Percentiles rank a stretch among this genome's conserved stretches.
phyloP scores from a whole-genome alignment of 2,113 vertebrate genomes.

The Cyprinodon brontotheroides region DNA sequence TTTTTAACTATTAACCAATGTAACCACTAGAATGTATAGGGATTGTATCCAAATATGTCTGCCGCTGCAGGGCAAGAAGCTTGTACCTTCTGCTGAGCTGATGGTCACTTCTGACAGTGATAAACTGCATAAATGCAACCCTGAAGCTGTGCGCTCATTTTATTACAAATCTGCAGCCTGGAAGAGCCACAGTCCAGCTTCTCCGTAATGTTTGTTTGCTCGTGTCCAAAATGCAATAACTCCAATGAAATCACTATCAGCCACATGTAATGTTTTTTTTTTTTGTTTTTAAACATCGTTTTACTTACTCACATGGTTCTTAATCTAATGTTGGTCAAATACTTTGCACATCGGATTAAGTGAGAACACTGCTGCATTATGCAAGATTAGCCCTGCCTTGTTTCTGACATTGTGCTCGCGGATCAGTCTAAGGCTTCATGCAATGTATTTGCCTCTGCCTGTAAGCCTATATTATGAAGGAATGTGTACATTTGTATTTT shows the following conservation, averaged over 20 bases:
- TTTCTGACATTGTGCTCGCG: conserved; percentile 1
- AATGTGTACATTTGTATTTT: conserved; percentile 42
- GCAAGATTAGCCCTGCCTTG: conserved; percentile 9
- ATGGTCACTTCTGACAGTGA: conserved; percentile 59
- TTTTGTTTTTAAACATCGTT: neutral
- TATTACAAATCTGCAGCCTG: conserved; percentile 19
- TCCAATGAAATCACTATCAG: conserved; percentile 6
- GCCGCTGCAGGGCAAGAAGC: conserved; percentile 74
- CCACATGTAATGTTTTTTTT: neutral
- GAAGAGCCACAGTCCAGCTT: conserved; percentile 5
- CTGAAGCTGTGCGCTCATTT: conserved; percentile 33
- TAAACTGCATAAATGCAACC: conserved; percentile 59
- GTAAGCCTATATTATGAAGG: conserved; percentile 45
- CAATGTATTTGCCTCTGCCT: conserved; percentile 23
- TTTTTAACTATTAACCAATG: conserved; percentile 63
- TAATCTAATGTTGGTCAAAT: conserved; percentile 1
- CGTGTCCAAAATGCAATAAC: conserved; percentile 5
- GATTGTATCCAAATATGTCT: conserved; percentile 71
- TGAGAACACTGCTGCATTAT: neutral
- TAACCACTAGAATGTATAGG: conserved; percentile 88
- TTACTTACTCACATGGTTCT: conserved; percentile 1
- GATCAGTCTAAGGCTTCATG: neutral
- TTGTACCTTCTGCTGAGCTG: conserved; percentile 58
- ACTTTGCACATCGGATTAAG: conserved; percentile 6
- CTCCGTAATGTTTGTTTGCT: neutral